Evolutionary conservation across 2,797 vertebrate species (phyloP).

Genomic region (Aeoliscus strigatus): DNA sequence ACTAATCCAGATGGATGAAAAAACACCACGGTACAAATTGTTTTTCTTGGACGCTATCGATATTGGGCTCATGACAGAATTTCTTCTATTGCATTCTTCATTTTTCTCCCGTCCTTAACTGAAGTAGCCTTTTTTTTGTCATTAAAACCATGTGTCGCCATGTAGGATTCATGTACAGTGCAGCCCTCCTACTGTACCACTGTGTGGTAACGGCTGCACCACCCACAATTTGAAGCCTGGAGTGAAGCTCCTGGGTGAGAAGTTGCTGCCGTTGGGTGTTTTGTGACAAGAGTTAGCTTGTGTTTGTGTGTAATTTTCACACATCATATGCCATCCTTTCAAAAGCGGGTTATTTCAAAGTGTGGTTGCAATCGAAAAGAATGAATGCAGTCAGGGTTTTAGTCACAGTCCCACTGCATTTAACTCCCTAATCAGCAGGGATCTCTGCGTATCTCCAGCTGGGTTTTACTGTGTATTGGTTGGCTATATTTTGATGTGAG

Average conservation of each 20-base stretch:
- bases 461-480: conserved; percentile 51
- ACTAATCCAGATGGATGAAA: conserved; percentile 13
- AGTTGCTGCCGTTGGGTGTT: conserved; percentile 32
- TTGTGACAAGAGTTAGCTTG: conserved; percentile 38
- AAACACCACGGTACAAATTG: conserved; percentile 20
- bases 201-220: conserved; percentile 59
- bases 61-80: conserved; percentile 29
- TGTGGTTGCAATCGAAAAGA: conserved; percentile 35
- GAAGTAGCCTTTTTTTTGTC: conserved; percentile 35
- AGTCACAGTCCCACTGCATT: conserved; percentile 16
- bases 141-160: conserved; percentile 60
- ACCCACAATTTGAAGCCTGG: conserved; percentile 47
- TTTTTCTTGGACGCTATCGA: conserved; percentile 28
- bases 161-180: conserved; percentile 34
- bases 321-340: conserved; percentile 30
- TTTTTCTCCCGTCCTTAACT: conserved; percentile 29
- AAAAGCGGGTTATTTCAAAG: conserved; percentile 15
- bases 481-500: conserved; percentile 46
- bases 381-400: conserved; percentile 16
- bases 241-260: conserved; percentile 43
- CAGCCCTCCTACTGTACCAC: conserved; percentile 53
- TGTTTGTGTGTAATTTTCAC: conserved; percentile 19
- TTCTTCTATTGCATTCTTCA: conserved; percentile 23
- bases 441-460: conserved; percentile 23
- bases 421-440: conserved; percentile 3